Evolutionary conservation across 2,888 invertebrate genomes (phyloP).

Genomic region (Tenthredo distinguenda): DNA sequence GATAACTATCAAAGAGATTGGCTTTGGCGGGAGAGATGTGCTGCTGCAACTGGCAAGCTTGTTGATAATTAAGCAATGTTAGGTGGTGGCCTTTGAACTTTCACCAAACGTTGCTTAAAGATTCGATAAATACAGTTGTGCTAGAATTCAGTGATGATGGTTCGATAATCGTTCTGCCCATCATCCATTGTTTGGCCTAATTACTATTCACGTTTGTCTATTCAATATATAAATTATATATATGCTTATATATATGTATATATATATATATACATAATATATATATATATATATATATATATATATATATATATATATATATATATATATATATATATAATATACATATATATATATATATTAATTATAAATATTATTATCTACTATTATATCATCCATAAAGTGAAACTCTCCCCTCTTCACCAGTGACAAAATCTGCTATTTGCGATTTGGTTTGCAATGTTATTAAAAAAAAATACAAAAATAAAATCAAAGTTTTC

Average conservation of each 20-base stretch:
- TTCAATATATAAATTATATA: slow-evolving; percentile 54
- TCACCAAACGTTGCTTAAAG: not conserved
- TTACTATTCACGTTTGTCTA: slow-evolving; percentile 61
- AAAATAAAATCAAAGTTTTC: slow-evolving; percentile 38
- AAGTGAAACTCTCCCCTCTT: not conserved
- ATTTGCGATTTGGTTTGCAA: slow-evolving; percentile 16
- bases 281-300: slow-evolving; percentile 38
- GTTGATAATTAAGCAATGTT: slow-evolving; percentile 30
- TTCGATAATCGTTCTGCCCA: slow-evolving; percentile 36
- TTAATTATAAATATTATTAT: slow-evolving; percentile 40
- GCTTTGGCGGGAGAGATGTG: not conserved
- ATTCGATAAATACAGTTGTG: slow-evolving; percentile 33
- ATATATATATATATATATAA: slow-evolving; percentile 7
- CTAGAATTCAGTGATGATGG: slow-evolving; percentile 48
- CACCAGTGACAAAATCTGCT: not conserved
- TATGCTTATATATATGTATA: not conserved
- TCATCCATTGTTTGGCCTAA: slow-evolving; percentile 61
- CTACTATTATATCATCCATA: slow-evolving; percentile 36
- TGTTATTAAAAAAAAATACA: not conserved
- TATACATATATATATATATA: slow-evolving; percentile 17
- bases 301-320: slow-evolving; percentile 26
- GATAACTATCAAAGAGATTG: not conserved
- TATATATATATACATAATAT: slow-evolving; percentile 4
- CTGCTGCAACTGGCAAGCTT: slow-evolving; percentile 17
- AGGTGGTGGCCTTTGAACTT: not conserved